Evolutionary conservation across 2,888 invertebrate species (phyloP), one percentile per base, ranked within the genome.

Genomic region (Eulithis testata): DNA sequence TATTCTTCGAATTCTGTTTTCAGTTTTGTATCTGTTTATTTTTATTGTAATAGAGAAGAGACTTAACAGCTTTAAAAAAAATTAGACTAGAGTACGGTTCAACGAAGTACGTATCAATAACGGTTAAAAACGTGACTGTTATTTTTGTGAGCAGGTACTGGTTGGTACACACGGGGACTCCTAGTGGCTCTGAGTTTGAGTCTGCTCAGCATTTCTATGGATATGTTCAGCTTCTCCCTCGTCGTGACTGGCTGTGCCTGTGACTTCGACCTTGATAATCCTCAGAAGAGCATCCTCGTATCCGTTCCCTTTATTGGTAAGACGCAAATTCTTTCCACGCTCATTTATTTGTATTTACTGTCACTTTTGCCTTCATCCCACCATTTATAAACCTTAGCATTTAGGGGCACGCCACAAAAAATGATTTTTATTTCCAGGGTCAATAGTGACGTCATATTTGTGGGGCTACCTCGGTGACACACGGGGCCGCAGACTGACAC

Each of bases 231-330:
- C 31, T 80, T 84, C 73, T 75, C 83, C 11, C 70, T 86, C 59
- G 79, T 87, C 12, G 85, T 86, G 7, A 74, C 79, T 0, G 81
- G 83, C 0, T 71, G 80, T 68, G 73, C 79, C 49, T 88, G 88
- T 40, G 87, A 88, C 70, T 78, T 87, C 37, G 60, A 82, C 7
- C 74, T 88, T 14, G 75, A 79, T 2, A 94, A 95, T 3, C 81
- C 86, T 11, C 91, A 95, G 78, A 94, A 95, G 73, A 95, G 95
- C 21, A 87, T 94, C 54, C 89, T 96, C 7, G 95, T 95, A 64
- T 94, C 95, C 1, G 91, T 94, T 64, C 95, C 96, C 63, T 94
- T 96, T 76, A 77, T 94, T 51, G 96, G 95, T 95, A 78, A 84
- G 85, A 12, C 8, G 3, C n/a, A 31, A 5, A n/a, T n/a, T 31